Evolutionary conservation across 2,888 invertebrate genomes (phyloP).

Genomic region (Mesoligia furuncula): DNA sequence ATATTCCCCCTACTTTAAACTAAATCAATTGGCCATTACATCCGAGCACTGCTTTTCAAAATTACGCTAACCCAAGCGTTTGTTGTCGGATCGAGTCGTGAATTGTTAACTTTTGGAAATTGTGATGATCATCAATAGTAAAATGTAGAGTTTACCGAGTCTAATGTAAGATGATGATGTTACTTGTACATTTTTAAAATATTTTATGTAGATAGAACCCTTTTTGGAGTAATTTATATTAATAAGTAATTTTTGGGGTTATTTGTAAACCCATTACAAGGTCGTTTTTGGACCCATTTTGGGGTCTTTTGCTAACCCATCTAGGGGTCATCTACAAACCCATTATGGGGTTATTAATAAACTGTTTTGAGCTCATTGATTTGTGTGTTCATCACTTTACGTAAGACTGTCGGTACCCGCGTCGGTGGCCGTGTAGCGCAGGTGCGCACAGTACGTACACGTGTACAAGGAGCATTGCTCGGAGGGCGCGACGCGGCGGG

Average conservation of each 20-base stretch:
- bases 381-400: slow-evolving; percentile 47
- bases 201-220: slow-evolving; percentile 39
- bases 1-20: slow-evolving; percentile 80
- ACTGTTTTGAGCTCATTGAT: not conserved
- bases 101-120: slow-evolving; percentile 50
- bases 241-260: slow-evolving; percentile 25
- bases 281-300: slow-evolving; percentile 13
- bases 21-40: slow-evolving; percentile 77
- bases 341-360: slow-evolving; percentile 22
- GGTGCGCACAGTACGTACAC: slow-evolving; percentile 18
- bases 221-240: slow-evolving; percentile 35
- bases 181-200: slow-evolving; percentile 6
- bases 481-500: slow-evolving; percentile 81
- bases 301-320: slow-evolving; percentile 18
- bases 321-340: slow-evolving; percentile 41
- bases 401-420: slow-evolving; percentile 42
- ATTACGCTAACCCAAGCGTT: slow-evolving; percentile 65
- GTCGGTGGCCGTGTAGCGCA: slow-evolving; percentile 22
- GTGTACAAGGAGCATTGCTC: slow-evolving; percentile 79
- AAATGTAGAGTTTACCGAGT: slow-evolving; percentile 36
- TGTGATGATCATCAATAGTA: slow-evolving; percentile 33
- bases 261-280: slow-evolving; percentile 10
- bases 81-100: slow-evolving; percentile 39
- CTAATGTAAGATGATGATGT: slow-evolving; percentile 52
- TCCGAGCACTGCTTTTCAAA: slow-evolving; percentile 87